These are phyloP conservation scores for Anastrepha ludens DNA, from an alignment of 1,140 invertebrate genomes.

Conservation along the genomic window DNA sequence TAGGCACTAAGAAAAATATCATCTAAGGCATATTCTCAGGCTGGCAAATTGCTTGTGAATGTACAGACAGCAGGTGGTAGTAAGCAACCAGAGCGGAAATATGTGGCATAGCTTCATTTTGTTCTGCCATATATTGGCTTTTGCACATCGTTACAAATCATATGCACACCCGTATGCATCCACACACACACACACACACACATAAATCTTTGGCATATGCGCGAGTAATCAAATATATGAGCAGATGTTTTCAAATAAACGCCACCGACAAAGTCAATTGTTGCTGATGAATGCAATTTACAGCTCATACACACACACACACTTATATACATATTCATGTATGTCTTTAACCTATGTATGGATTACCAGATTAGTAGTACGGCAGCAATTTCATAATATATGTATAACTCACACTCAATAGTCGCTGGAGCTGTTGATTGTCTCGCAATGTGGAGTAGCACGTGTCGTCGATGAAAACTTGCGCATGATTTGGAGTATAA, in stretches of 20 bases:
- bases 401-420: neutral
- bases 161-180: neutral
- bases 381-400: neutral
- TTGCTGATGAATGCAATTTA: conserved; percentile 34
- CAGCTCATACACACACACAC: neutral
- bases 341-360: neutral
- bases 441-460: neutral
- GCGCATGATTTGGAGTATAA: conserved; percentile 2
- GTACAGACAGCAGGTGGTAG: neutral
- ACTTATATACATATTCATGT: neutral
- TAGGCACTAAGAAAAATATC: neutral
- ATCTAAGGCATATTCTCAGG: neutral
- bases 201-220: neutral
- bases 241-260: conserved; percentile 38
- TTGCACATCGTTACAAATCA: neutral
- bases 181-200: neutral
- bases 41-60: neutral
- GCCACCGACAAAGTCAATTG: conserved; percentile 33
- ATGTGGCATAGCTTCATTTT: neutral
- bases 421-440: neutral
- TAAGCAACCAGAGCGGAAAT: conserved; percentile 9
- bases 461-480: neutral
- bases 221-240: neutral
- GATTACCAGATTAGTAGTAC: neutral
- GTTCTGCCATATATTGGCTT: neutral